Percentiles rank a stretch among this genome's conserved stretches.
These are phyloP conservation scores for Synanthedon vespiformis DNA, from an alignment of 2,888 invertebrate species.

Conservation along the genomic window DNA sequence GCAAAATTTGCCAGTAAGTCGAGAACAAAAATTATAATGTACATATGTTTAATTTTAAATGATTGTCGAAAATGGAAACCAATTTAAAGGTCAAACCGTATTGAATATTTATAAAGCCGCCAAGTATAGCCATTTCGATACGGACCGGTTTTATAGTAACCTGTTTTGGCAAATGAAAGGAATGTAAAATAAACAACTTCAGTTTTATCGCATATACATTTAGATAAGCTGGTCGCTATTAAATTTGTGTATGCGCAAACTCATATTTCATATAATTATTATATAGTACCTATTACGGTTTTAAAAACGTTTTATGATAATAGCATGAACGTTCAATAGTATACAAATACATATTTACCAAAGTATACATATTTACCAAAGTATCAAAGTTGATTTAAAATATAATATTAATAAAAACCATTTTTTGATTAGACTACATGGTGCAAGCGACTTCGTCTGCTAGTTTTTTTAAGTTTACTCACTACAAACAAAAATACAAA, in stretches of 20 bases:
- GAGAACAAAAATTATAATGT: slow-evolving; percentile 6
- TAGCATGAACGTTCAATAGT: no score
- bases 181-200: slow-evolving; percentile 39
- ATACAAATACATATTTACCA: no score
- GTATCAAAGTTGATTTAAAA: no score
- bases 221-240: slow-evolving; percentile 6
- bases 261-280: no score
- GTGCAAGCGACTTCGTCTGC: no score
- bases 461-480: no score
- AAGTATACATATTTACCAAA: no score
- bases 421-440: no score
- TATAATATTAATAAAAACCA: no score
- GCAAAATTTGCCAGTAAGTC: neutral
- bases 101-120: slow-evolving; percentile 44
- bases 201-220: slow-evolving; percentile 8
- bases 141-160: slow-evolving; percentile 35
- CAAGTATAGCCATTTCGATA: slow-evolving; percentile 33
- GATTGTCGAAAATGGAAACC: slow-evolving; percentile 23
- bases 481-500: no score
- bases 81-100: slow-evolving; percentile 40
- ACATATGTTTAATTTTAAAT: slow-evolving; percentile 1
- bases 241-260: slow-evolving; percentile 1
- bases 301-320: no score
- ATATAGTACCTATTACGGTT: no score
- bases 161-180: slow-evolving; percentile 41